Base-by-base conservation (phyloP, 2,888 invertebrate species). In the Ennomos quercinarius region DNA sequence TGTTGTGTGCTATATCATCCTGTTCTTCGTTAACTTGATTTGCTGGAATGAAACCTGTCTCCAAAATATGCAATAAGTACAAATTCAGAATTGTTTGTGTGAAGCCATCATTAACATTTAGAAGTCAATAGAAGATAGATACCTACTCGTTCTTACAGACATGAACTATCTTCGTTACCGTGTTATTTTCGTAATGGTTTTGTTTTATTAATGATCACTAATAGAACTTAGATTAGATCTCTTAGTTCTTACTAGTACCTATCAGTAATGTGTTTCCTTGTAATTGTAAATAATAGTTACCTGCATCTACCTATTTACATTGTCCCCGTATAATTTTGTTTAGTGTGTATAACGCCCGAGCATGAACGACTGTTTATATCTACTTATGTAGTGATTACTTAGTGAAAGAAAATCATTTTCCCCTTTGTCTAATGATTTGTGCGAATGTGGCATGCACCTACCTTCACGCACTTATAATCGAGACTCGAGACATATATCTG, bases 401-500 rank as follows among this genome's bases (percentile, higher is more conserved):
- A 66, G 61, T 64, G 66, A 68, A 69, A 73, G 68, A 72, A 74
- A 64, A 66, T 63, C 60, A 43, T 57, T 68, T 68, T 69, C 74
- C 73, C 71, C 72, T 69, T 67, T 68, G 64, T 70, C 64, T 68
- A 66, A 63, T 68, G 48, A 59, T 65, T 60, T 58, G 70, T 72
- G 63, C 67, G 60, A 67, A 57, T 62, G 57, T 71, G 51, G 63
- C 71, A 70, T 71, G 73, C 64, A 55, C 56, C 56, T 70, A 59
- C 62, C 59, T 70, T 72, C 70, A 73, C 66, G 64, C 66, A 68
- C 57, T 59, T 63, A 53, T 67, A 76, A 72, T 72, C 69, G 65
- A 62, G 68, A 10, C 38, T n/a, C n/a, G n/a, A 17, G 1, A 9
- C 17, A 6, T 44, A 39, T 36, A n/a, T 45, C 54, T 41, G 10